phyloP scores from a whole-genome alignment of 2,888 invertebrate genomes.

The Digitonthophagus gazella region DNA sequence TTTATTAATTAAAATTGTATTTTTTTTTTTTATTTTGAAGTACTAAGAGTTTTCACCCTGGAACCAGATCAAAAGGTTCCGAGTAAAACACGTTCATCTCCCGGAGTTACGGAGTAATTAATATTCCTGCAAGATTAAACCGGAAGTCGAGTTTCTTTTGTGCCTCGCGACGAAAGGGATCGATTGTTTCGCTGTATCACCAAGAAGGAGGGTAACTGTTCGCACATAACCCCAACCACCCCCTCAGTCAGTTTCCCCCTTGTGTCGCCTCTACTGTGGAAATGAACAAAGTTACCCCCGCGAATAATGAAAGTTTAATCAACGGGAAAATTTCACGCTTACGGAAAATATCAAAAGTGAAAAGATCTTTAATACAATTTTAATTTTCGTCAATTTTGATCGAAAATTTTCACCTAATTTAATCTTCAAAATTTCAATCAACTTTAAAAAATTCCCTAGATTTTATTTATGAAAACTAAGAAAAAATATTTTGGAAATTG shows the following conservation, averaged over 20 bases:
- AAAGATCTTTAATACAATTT: no score
- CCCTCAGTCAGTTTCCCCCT: background rate
- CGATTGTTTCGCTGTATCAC: constrained; percentile 12
- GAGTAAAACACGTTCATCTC: background rate
- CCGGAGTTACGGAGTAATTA: constrained; percentile 7
- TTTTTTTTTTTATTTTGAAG: no score
- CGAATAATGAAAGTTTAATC: constrained; percentile 27
- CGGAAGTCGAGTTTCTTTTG: constrained; percentile 15
- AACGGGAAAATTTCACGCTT: constrained; percentile 23
- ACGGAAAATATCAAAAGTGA: constrained; percentile 24
- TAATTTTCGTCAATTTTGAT: no score
- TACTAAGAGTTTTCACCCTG: background rate
- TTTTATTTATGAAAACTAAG: no score
- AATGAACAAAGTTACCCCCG: constrained; percentile 26
- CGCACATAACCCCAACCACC: background rate
- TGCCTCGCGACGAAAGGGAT: constrained; percentile 3
- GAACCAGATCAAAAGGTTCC: constrained; percentile 9
- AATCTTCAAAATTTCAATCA: no score
- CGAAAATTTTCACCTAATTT: no score
- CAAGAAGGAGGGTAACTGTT: background rate
- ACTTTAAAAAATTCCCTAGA: no score
- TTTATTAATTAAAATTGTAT: no score
- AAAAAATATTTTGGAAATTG: no score
- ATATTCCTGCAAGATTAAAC: constrained; percentile 13
- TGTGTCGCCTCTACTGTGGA: constrained; percentile 1